A percentile compares a stretch with the other conserved stretches of the same genome.
phyloP scores from a whole-genome alignment of 2,888 invertebrate species.

The Brassicogethes aeneus region DNA sequence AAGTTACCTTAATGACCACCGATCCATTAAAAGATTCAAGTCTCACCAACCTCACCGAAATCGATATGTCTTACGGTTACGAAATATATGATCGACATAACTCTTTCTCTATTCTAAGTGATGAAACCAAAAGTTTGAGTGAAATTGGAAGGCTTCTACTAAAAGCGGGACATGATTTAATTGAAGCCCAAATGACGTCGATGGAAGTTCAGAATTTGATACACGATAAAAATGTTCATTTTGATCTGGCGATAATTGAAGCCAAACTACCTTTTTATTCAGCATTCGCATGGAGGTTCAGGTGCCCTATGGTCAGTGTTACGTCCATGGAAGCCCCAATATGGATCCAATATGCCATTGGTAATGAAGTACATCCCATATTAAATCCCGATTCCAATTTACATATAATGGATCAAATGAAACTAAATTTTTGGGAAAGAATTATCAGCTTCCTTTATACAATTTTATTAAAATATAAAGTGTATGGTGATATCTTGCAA shows the following conservation, averaged over 20 bases:
- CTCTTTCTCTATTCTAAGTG: conserved; percentile 10
- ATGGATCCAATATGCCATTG: conserved; percentile 18
- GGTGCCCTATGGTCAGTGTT: conserved; percentile 26
- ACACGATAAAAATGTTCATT: conserved; percentile 23
- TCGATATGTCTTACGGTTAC: conserved; percentile 33
- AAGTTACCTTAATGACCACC: conserved; percentile 23
- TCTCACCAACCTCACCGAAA: conserved; percentile 30
- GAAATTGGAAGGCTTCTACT: conserved; percentile 9
- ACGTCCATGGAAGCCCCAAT: conserved; percentile 19
- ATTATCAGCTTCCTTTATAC: conserved; percentile 6
- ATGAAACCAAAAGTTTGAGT: conserved; percentile 15
- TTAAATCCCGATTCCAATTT: conserved; percentile 23
- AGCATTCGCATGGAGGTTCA: conserved; percentile 22
- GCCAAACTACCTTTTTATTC: conserved; percentile 17
- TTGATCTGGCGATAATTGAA: conserved; percentile 30
- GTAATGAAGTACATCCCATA: conserved; percentile 25
- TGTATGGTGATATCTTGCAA: conserved; percentile 10
- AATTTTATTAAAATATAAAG: neutral
- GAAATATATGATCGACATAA: conserved; percentile 17
- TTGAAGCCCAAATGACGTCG: conserved; percentile 18
- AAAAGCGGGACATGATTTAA: conserved; percentile 12
- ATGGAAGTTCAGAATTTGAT: conserved; percentile 29
- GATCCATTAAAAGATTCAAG: conserved; percentile 11
- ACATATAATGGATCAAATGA: conserved; percentile 7
- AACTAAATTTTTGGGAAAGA: conserved; percentile 4